Evolutionary conservation across 1,140 invertebrate genomes (phyloP), one percentile per base, ranked within the genome.

Genomic region (Tetranychus cinnabarinus): DNA sequence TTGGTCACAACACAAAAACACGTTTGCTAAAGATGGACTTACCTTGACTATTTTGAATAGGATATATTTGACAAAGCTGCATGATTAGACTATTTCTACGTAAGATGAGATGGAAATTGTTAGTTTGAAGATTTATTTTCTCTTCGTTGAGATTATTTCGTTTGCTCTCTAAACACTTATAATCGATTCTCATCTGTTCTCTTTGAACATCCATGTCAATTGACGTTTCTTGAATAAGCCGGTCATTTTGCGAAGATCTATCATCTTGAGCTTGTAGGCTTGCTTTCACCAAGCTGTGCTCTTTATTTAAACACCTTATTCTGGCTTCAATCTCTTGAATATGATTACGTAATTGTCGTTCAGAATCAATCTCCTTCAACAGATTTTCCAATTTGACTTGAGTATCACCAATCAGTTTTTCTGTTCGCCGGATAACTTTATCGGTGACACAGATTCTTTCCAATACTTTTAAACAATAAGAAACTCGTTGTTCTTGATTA

Each of bases 141-240:
- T 23, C 58, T 10, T 58, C 61, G 60, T 76, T 74, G 15, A 84
- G 73, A 65, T 80, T 77, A 52, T 52, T 52, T 52, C 31, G n/a
- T 52, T 23, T 13, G n/a, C 31, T 33, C 23, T 52, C 50, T 23
- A 52, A 23, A 52, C 50, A 52, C n/a, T 52, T 52, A 52, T 52
- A 52, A 52, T 52, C 50, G 31, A n/a, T 31, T 52, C 50, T 52
- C 65, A 76, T 73, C 71, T 82, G 73, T 65, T 79, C 73, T 60
- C 75, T 69, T 58, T 81, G 68, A 64, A 80, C 64, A 69, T 77
- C 73, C 56, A 77, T 76, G 67, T 76, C 70, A 70, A 77, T 69
- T 75, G 74, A 23, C 74, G 72, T 61, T 74, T 65, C 70, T 82
- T 81, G 33, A 82, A 74, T 65, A 77, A 73, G 66, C 76, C 77